Base-by-base conservation (phyloP, 1,140 invertebrate genomes). In the Megathymus violae region DNA sequence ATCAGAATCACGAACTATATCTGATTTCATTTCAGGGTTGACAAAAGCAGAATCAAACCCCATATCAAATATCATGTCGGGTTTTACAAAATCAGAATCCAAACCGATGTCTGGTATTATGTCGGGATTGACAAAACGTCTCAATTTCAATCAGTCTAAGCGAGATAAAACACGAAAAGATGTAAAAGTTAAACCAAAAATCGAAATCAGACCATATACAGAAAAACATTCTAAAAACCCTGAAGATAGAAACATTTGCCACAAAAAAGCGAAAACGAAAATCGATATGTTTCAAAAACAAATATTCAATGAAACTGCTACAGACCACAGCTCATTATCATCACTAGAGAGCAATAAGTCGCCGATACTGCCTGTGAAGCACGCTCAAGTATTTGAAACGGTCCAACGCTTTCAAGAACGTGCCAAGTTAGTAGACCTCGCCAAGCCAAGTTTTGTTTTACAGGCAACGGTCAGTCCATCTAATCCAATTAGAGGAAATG, bases 251-350 rank as follows among this genome's bases (percentile, higher is more conserved):
- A 80, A 80, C 4, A 64, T 91, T 7, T 90, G 82, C 52, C 77
- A 82, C 43, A 86, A 73, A 17, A 88, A 91, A 69, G 90, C 90
- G 7, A 92, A 89, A 72, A 78, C 80, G 0, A 87, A 90, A 71
- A 91, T 92, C 13, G 91, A 91, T 59, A 83, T 91, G 73, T 92
- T 91, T 54, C 91, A 92, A 78, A 91, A 90, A 40, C 87, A 90
- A 59, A 86, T 92, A 50, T 69, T 74, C 15, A 85, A 85, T 10
- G 74, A 89, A 47, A 67, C 80, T 0, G 85, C 86, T 69, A 80
- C 81, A 0, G 84, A 89, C 44, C 74, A 65, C 36, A 85, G 82
- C 67, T 88, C 85, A 3, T 63, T 85, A 3, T 72, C 87, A 4
- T 82, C 74, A 3, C 54, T 78, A 68, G 81, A 78, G 0, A 25